Conservation (phyloP, 2,888 invertebrate genomes). For the Escarpia spicata region DNA sequence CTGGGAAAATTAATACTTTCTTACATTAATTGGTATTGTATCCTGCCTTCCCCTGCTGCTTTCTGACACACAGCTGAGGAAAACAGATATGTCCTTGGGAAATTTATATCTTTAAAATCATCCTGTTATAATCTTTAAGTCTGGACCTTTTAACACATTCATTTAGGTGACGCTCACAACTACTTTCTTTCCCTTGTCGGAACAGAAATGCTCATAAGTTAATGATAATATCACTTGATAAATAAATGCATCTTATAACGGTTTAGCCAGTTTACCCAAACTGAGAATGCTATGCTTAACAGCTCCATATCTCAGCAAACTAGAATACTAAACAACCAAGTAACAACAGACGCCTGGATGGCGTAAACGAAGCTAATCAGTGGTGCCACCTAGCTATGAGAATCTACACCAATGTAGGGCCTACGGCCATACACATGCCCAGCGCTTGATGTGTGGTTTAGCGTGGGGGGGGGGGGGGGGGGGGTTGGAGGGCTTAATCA, state of each 20-base stretch:
- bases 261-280: too few relatives aligned
- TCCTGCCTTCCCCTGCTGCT: too few relatives aligned
- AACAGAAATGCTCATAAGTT: not conserved
- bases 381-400: not conserved
- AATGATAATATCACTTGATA: not conserved
- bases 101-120: not conserved
- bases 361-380: not conserved
- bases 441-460: not conserved
- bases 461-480: too few relatives aligned
- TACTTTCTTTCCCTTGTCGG: not conserved
- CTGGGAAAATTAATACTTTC: too few relatives aligned
- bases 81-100: too few relatives aligned
- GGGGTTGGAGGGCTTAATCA: too few relatives aligned
- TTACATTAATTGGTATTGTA: too few relatives aligned
- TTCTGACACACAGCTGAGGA: too few relatives aligned
- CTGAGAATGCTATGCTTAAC: not conserved
- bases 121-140: not conserved
- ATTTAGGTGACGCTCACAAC: not conserved
- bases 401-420: not conserved
- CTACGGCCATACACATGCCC: not conserved
- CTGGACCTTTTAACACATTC: not conserved
- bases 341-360: not conserved
- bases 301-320: not conserved
- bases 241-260: not conserved
- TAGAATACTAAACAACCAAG: conserved; percentile 13